Evolutionary conservation across 1,140 invertebrate genomes (phyloP).

Genomic region (Drosophila willistoni): DNA sequence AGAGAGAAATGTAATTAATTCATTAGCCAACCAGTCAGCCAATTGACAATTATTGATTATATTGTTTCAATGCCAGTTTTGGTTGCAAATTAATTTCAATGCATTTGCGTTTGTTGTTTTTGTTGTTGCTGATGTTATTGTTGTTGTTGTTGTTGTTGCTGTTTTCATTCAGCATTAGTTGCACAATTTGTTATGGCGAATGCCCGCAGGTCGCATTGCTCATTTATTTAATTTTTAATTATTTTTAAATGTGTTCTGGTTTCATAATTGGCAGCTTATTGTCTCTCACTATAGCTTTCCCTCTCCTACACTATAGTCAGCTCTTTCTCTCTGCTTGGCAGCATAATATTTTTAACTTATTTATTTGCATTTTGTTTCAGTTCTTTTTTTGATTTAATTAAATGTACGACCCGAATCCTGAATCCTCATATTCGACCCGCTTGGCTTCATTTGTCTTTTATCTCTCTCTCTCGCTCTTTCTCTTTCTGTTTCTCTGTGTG

Average conservation of each 20-base stretch:
- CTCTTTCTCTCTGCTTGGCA: background rate
- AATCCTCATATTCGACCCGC: slow-evolving; percentile 26
- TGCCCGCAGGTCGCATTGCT: slow-evolving; percentile 38
- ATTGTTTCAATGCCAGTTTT: slow-evolving; percentile 58
- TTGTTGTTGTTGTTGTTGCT: background rate
- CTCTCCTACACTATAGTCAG: background rate
- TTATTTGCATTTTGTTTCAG: slow-evolving; percentile 10
- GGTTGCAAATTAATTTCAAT: slow-evolving; percentile 54
- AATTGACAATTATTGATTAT: slow-evolving; percentile 81
- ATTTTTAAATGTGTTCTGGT: slow-evolving; percentile 67
- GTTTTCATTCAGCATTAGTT: slow-evolving; percentile 51
- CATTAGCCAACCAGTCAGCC: slow-evolving; percentile 69
- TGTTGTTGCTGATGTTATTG: background rate
- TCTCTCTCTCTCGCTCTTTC: background rate
- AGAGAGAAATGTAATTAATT: slow-evolving; percentile 70
- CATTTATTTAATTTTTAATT: slow-evolving; percentile 75
- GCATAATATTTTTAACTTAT: slow-evolving; percentile 35
- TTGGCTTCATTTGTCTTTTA: slow-evolving; percentile 27
- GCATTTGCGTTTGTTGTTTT: slow-evolving; percentile 35
- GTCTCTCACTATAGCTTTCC: slow-evolving; percentile 26
- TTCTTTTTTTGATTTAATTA: slow-evolving; percentile 59
- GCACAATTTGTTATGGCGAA: slow-evolving; percentile 48
- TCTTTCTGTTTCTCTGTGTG: background rate
- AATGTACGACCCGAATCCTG: slow-evolving; percentile 54
- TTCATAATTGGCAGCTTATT: slow-evolving; percentile 69